phyloP scores from a whole-genome alignment of 2,797 vertebrate genomes.

The Yasuhikotakia modesta region DNA sequence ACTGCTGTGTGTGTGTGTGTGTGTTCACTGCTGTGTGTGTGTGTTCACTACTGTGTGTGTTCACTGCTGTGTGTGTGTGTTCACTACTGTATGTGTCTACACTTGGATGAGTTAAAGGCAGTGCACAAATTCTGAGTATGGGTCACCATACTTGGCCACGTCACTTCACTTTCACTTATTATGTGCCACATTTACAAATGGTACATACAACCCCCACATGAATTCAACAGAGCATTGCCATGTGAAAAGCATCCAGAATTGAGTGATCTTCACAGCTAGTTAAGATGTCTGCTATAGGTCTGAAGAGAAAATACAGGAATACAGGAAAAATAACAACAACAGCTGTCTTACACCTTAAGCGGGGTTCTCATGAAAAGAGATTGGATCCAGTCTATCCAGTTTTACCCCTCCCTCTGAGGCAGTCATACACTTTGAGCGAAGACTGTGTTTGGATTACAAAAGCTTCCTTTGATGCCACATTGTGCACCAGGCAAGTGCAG shows the following conservation, averaged over 20 bases:
- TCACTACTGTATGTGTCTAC: too few relatives aligned
- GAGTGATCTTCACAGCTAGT: too few relatives aligned
- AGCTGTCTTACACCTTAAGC: constrained; percentile 74
- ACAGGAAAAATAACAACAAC: constrained; percentile 55
- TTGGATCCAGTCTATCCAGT: constrained; percentile 68
- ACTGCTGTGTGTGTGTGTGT: too few relatives aligned
- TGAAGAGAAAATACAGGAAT: constrained; percentile 47
- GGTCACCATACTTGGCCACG: too few relatives aligned
- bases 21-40: too few relatives aligned
- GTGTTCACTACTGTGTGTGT: too few relatives aligned
- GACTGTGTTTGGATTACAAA: constrained; percentile 62
- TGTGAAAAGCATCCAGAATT: too few relatives aligned
- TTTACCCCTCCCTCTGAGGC: constrained; percentile 64
- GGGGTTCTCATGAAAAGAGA: constrained; percentile 78
- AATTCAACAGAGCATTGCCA: constrained; percentile 70
- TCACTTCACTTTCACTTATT: too few relatives aligned
- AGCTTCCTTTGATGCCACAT: constrained; percentile 57
- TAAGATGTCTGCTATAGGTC: too few relatives aligned
- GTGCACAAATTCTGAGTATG: too few relatives aligned
- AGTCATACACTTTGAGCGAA: constrained; percentile 59
- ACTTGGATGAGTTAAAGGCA: too few relatives aligned
- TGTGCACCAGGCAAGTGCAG: constrained; percentile 35
- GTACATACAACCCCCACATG: constrained; percentile 66
- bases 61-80: too few relatives aligned
- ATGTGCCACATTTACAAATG: constrained; percentile 69